Percentiles rank a stretch among this genome's conserved stretches.
Conservation (phyloP, 2,113 vertebrate species). For the Eurystomus gularis region DNA sequence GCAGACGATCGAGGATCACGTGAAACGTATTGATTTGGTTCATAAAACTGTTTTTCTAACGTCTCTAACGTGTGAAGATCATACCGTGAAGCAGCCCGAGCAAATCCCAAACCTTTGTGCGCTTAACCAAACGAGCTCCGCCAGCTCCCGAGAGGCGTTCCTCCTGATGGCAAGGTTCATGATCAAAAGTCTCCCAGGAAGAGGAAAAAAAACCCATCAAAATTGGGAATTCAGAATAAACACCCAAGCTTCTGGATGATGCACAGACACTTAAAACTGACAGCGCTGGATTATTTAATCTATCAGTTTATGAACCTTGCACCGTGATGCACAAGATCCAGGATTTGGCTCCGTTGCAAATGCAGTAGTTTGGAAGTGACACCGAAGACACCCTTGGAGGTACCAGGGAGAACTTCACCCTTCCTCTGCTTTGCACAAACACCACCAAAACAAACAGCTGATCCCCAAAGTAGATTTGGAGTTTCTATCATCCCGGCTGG, state of each 20-base stretch:
- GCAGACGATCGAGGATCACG: background rate
- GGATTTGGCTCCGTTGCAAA: background rate
- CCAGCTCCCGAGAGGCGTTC: background rate
- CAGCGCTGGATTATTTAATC: background rate
- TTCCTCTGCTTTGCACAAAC: background rate
- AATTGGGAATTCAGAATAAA: background rate
- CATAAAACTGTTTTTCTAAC: background rate
- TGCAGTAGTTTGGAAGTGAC: background rate
- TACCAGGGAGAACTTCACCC: background rate
- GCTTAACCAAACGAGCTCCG: background rate
- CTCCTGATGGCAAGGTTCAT: background rate
- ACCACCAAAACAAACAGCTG: rapidly evolving
- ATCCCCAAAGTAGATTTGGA: background rate
- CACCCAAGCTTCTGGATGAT: background rate
- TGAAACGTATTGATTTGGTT: background rate
- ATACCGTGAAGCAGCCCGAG: background rate
- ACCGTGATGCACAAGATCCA: background rate
- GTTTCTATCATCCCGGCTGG: background rate
- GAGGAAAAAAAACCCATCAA: background rate
- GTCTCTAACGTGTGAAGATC: background rate
- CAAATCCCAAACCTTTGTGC: background rate
- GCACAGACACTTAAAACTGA: background rate
- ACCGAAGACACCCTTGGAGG: background rate
- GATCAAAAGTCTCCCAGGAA: background rate
- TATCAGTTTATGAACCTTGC: rapidly evolving